Evolutionary conservation across 2,797 vertebrate genomes (phyloP), one percentile per base, ranked within the genome.

Genomic region (Rhodeus uyekii): DNA sequence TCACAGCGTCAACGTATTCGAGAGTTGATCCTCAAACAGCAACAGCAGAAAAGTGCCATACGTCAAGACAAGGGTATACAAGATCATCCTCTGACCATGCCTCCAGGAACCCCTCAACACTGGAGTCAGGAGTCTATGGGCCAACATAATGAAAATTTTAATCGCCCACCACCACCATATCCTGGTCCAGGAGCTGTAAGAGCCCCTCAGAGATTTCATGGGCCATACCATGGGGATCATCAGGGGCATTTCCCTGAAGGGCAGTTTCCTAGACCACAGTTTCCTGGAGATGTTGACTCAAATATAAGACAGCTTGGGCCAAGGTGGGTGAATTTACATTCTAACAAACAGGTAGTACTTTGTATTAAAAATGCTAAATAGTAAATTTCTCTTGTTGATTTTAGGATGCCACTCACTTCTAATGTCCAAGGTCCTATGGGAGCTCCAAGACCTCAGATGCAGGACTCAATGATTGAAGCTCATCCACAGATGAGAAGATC

Each of bases 101-200:
- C 90, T 67, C 89, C 94, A 9, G 89, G 93, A 85, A 91, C 95
- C 53, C 93, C 94, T 81, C 94, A 94, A 50, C 96, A 96, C 0
- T 99, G 98, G 98, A 96, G 94, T 76, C 96, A 96, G 22, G 98
- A 98, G 72, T 93, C 90, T 50, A 71, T 92, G 68, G 93, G 92
- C 71, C 96, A 94, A 27, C 94, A 93, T 38, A 91, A 90, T 50
- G 95, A 96, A 83, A 92, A 97, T 44, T 99, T 99, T 82, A 95
- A 93, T 87, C 92, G 97, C 60, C 98, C 98, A 61, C 98, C 98
- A 76, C 98, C 98, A 85, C 98, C 98, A 0, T 99, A 99, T 88
- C 98, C 98, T 71, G 95, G 95, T 88, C 93, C 92, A 80, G 97
- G 95, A 85, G 95, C 92, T 83, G 89, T 97, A 46, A 91, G 96